Evolutionary conservation across 2,888 invertebrate species (phyloP).

Genomic region (Cinara cedri): DNA sequence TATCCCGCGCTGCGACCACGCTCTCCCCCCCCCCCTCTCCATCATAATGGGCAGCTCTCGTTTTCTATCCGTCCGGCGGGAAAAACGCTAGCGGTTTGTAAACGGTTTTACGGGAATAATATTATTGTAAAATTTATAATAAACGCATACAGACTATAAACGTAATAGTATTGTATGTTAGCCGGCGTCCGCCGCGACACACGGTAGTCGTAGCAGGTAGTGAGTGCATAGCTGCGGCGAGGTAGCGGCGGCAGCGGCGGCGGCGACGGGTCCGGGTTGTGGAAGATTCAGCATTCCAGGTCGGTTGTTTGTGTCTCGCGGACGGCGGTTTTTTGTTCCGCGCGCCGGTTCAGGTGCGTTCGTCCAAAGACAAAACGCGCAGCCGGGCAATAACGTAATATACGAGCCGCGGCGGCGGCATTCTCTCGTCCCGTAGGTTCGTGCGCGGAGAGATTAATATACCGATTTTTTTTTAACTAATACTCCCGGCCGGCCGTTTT

Average conservation of each 20-base stretch:
- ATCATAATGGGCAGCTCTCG: too few species aligned
- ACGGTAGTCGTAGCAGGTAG: not conserved
- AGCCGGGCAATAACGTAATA: not conserved
- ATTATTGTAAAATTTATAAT: not conserved
- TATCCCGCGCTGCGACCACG: too few species aligned
- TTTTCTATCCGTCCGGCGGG: too few species aligned
- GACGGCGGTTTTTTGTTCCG: conserved; percentile 54
- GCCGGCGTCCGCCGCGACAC: too few species aligned
- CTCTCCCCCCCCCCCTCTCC: too few species aligned
- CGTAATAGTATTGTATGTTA: too few species aligned
- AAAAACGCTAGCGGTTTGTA: too few species aligned
- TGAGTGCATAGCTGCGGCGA: too few species aligned
- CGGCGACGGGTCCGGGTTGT: conserved; percentile 51
- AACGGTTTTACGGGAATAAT: not conserved
- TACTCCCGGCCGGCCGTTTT: conserved; percentile 11
- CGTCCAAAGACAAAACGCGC: conserved; percentile 48
- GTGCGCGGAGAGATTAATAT: too few species aligned
- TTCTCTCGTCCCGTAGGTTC: conserved; percentile 28
- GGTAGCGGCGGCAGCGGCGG: conserved; percentile 34
- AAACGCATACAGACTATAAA: too few species aligned
- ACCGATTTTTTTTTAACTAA: too few species aligned
- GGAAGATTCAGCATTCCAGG: conserved; percentile 57
- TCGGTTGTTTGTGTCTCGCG: conserved; percentile 52
- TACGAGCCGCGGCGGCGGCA: not conserved
- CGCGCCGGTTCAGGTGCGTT: conserved; percentile 54